Base-by-base conservation (phyloP, 2,113 vertebrate species). In the Heptranchias perlo region DNA sequence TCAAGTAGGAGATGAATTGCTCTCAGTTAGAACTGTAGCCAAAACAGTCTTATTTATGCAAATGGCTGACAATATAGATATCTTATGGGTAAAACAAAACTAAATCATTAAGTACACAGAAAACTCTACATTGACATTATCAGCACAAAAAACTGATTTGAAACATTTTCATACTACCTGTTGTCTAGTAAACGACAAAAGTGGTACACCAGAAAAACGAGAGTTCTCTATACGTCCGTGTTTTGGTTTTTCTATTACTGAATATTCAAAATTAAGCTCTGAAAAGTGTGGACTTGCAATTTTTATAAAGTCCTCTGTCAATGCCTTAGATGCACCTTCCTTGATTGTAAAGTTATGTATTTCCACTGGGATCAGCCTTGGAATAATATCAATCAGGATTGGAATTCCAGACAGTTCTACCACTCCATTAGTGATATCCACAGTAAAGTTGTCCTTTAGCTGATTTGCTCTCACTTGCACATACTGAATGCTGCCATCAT, bases 151-250 rank as follows among this genome's bases (percentile, higher is more conserved):
- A 44, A 84, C 0, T n/a, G n/a, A n/a, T n/a, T 10, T 64, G 0
- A 76, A 95, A 96, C 14, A 96, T 96, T 84, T 0, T 91, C 49
- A 11, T 7, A 96, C 96, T 97, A 99, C 99, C 98, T 99, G 98
- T 96, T 98, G 98, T 97, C 97, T 98, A 96, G 97, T 98, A 97
- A 99, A 99, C 47, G 97, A 98, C 23, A 97, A 97, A 73, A 99
- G 96, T 31, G 97, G 97, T 62, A 97, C 96, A 96, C 98, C 98
- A 58, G 98, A 98, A 96, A 98, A 97, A 96, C 47, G 97, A 69
- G 97, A 98, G 96, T 98, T 98, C 97, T 98, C 98, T 96, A 99
- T 35, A 97, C 97, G 98, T 0, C 98, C 98, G 18, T 98, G 98
- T 91, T 97, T 97, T 0, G 98, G 99, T 61, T 96, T 97, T 23